phyloP scores from a whole-genome alignment of 2,888 invertebrate species.

The Papilio protenor region DNA sequence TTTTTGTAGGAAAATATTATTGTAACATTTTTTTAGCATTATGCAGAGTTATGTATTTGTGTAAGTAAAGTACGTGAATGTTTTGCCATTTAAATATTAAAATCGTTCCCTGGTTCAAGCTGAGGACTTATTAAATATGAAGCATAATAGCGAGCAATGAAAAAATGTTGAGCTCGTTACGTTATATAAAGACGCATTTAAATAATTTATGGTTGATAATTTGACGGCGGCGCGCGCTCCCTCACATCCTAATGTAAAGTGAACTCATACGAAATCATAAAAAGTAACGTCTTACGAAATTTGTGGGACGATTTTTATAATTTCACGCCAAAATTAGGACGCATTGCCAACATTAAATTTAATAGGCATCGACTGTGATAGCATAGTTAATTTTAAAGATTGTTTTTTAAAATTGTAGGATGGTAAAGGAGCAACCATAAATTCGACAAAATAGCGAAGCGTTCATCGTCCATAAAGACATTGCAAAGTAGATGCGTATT shows the following conservation, averaged over 20 bases:
- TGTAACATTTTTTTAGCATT: neutral
- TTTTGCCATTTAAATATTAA: conserved; percentile 4
- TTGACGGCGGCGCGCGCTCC: conserved; percentile 1
- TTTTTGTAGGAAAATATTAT: too few relatives aligned
- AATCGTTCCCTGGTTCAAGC: neutral
- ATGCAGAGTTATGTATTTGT: neutral
- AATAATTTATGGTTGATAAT: conserved; percentile 37
- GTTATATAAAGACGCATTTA: conserved; percentile 25
- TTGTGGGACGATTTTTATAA: neutral
- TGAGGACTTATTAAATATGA: conserved; percentile 7
- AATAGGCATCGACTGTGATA: too few relatives aligned
- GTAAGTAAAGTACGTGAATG: neutral
- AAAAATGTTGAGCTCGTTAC: conserved; percentile 20
- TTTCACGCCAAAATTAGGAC: neutral
- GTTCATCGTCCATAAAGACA: too few relatives aligned
- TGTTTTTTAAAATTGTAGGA: too few relatives aligned
- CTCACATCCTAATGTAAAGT: conserved; percentile 21
- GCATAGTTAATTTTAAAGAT: too few relatives aligned
- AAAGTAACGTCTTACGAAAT: neutral
- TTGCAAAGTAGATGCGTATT: too few relatives aligned
- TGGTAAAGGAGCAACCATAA: too few relatives aligned
- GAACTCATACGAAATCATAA: conserved; percentile 2
- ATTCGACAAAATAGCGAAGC: too few relatives aligned
- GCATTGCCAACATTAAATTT: too few relatives aligned
- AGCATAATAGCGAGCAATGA: conserved; percentile 8